Evolutionary conservation across 2,888 invertebrate species (phyloP), one percentile per base, ranked within the genome.

Genomic region (Polymixis flavicincta): DNA sequence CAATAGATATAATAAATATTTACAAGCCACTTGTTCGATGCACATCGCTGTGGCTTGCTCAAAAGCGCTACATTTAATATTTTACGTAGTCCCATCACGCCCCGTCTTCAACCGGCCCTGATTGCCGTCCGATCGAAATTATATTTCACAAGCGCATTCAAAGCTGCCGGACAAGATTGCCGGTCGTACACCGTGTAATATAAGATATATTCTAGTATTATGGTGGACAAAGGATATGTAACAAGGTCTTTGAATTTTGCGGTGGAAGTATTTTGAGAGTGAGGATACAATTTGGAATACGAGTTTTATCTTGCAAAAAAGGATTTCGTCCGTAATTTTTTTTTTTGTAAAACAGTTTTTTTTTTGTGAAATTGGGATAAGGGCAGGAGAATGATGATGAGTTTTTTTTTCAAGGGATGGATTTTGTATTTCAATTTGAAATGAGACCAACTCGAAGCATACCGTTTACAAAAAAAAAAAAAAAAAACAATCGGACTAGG

Each of bases 51-150:
- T 85, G 87, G 90, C 85, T 86, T 79, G 83, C 83, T 85, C 85
- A 86, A 87, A 87, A 89, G 89, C 88, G 90, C 92, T 91, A 93
- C 93, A 93, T 94, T 94, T 94, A 93, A 95, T 95, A 95, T 95
- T 94, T 95, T 95, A 93, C 88, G 71, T 73, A 96, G 94, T 96
- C 96, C 89, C 88, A 94, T 96, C 96, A 96, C 96, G 96, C 96
- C 92, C 94, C 93, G 90, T 92, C 95, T 96, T 96, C 96, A 96
- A 96, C 96, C 93, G 95, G 88, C 92, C 92, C 95, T 96, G 96
- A 96, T 96, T 96, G 96, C 95, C 92, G 95, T 93, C 94, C 95
- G 93, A 96, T 96, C 96, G 95, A 93, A 96, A 96, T 96, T 96
- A 96, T 96, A 96, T 96, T 95, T 96, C 94, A 92, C 93, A 92